These are phyloP conservation scores for Phalacrocorax aristotelis DNA, from an alignment of 2,113 vertebrate genomes.

Conservation along the genomic window DNA sequence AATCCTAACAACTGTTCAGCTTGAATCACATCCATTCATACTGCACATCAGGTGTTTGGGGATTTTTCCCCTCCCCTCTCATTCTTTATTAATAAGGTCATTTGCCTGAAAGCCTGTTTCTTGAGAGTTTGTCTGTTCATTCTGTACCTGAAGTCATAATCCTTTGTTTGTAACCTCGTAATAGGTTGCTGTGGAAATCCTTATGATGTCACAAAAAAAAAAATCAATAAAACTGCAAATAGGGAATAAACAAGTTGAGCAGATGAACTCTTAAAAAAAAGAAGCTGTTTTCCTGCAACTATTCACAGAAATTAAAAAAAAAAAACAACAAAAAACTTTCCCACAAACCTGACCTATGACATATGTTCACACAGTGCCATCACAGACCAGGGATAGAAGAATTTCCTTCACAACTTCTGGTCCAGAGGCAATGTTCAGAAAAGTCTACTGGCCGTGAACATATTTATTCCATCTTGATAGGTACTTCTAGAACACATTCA, in stretches of 20 bases:
- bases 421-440: not conserved
- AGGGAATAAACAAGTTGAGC: conserved; percentile 15
- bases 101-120: conserved; percentile 5
- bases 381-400: not conserved
- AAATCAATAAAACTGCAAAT: not conserved
- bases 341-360: not conserved
- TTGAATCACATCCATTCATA: not conserved
- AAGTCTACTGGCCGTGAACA: not conserved
- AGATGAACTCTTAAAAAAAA: not conserved
- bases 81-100: not conserved
- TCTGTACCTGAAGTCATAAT: conserved; percentile 14
- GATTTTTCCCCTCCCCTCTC: not conserved
- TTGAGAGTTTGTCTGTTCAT: not conserved
- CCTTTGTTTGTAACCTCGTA: not conserved
- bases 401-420: not conserved
- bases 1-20: not conserved
- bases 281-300: not conserved
- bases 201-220: not conserved
- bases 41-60: not conserved
- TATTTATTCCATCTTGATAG: not conserved
- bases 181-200: conserved; percentile 16
- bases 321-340: not conserved
- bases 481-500: not conserved
- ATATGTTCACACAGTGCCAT: not conserved
- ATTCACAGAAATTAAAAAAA: not conserved